Base-by-base conservation (phyloP, 2,113 vertebrate species). In the Zeus faber region DNA sequence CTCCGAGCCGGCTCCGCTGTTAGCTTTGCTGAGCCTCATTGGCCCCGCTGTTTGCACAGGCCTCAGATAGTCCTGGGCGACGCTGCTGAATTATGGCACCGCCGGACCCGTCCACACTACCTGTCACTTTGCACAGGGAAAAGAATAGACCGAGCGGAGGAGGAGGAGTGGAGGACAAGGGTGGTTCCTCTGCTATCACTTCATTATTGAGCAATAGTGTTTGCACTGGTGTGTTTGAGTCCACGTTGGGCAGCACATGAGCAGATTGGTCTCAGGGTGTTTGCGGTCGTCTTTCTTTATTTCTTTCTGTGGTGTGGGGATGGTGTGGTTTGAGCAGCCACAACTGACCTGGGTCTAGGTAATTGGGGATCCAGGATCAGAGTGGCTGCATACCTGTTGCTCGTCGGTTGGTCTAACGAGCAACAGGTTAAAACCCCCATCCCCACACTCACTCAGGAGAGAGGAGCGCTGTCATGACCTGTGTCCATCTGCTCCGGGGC, bases 61-160 rank as follows among this genome's bases (percentile, higher is more conserved):
- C 54, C 58, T 69, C 63, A 45, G 48, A 69, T 69, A 67, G 47
- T 58, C 61, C 1, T 46, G 40, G 62, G 67, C 69, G 62, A 65
- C 53, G 51, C 47, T 52, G 76, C 40, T 72, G 65, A 80, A 67
- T 76, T 62, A 74, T 76, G 62, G 56, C 58, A 62, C 37, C 37
- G 52, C 61, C 49, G 13, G 17, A 57, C 40, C 39, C 41, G 51
- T 53, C 56, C 23, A 18, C 16, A 49, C 41, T 54, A 35, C 24
- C 57, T 46, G 43, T 64, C 65, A 54, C 57, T 62, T 71, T 54
- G 35, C 58, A 58, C 48, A 35, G 31, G 14, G 31, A 3, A 13
- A 47, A 52, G 55, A 41, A 53, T 1, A 44, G 58, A 65, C 55
- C 46, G 23, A 3, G 4, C 6, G 9, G 27, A 46, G 41, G 67